These are phyloP conservation scores for Cercopithecus mona DNA, from an alignment of 2,113 vertebrate genomes.

Conservation along the genomic window DNA sequence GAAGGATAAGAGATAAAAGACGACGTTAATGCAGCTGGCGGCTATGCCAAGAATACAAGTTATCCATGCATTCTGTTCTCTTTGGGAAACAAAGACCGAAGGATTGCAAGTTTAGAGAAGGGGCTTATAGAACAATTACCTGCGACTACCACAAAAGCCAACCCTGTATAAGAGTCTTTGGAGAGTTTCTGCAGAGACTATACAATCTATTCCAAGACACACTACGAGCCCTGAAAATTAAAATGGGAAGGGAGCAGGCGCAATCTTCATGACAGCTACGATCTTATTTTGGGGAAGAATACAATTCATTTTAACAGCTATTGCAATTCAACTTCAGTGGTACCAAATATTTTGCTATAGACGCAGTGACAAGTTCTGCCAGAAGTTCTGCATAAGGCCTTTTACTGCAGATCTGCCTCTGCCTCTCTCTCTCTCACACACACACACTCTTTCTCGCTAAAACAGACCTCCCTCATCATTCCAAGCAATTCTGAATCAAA, in stretches of 20 bases:
- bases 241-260: not conserved
- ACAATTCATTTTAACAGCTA: slow-evolving; percentile 43
- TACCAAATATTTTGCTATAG: slow-evolving; percentile 38
- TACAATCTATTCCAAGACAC: not conserved
- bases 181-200: slow-evolving; percentile 38
- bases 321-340: not conserved
- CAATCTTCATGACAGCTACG: not conserved
- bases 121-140: slow-evolving; percentile 47
- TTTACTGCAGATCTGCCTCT: not conserved
- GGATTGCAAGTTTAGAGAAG: slow-evolving; percentile 15
- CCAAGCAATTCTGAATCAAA: slow-evolving; percentile 45
- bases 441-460: not conserved
- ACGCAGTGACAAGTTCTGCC: slow-evolving; percentile 41
- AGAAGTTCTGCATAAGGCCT: slow-evolving; percentile 1
- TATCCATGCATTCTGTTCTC: slow-evolving; percentile 25
- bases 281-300: not conserved
- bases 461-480: slow-evolving; percentile 13
- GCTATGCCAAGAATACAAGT: slow-evolving; percentile 11
- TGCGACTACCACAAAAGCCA: slow-evolving; percentile 24
- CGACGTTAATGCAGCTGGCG: slow-evolving; percentile 41
- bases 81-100: slow-evolving; percentile 60
- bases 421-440: not conserved
- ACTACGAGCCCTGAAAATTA: not conserved
- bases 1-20: slow-evolving; percentile 61
- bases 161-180: not conserved